Conservation (phyloP, 2,797 vertebrate genomes). For the Galago senegalensis region DNA sequence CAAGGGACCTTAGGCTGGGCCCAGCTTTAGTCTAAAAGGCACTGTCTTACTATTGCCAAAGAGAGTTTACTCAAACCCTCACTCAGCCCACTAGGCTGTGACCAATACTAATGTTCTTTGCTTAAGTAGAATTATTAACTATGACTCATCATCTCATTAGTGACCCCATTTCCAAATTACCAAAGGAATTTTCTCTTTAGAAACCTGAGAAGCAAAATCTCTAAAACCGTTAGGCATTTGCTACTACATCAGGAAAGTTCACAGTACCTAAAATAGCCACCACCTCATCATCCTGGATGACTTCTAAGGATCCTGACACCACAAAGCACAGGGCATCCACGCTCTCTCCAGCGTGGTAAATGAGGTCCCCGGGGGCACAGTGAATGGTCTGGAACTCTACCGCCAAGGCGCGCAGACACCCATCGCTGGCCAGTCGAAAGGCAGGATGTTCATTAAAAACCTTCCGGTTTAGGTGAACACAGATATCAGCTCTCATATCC, state of each 20-base stretch:
- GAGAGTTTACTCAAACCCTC: not conserved
- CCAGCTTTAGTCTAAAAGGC: not conserved
- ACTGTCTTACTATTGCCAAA: not conserved
- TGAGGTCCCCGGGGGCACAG: conserved; percentile 98
- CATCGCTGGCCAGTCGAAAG: conserved; percentile 97
- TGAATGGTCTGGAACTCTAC: conserved; percentile 99
- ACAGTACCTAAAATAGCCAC: conserved; percentile 97
- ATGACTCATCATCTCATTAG: conserved; percentile 72
- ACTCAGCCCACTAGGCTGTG: not conserved
- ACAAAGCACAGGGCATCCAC: conserved; percentile 98
- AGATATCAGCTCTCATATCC: conserved; percentile 99
- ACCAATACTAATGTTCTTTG: conserved; percentile 52
- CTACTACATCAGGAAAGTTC: conserved; percentile 70
- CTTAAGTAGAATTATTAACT: conserved; percentile 46
- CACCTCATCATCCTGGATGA: conserved; percentile 99
- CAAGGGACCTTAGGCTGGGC: not conserved
- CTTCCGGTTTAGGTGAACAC: conserved; percentile 97
- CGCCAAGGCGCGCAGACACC: conserved; percentile 96
- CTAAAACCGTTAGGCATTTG: not conserved
- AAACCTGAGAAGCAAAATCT: conserved; percentile 61
- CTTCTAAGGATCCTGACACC: conserved; percentile 97
- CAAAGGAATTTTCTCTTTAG: conserved; percentile 54
- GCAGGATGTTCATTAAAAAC: conserved; percentile 99
- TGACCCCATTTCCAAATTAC: conserved; percentile 69
- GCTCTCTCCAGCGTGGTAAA: conserved; percentile 98